Evolutionary conservation across 2,113 vertebrate genomes (phyloP).

Genomic region (Anseranas semipalmata): DNA sequence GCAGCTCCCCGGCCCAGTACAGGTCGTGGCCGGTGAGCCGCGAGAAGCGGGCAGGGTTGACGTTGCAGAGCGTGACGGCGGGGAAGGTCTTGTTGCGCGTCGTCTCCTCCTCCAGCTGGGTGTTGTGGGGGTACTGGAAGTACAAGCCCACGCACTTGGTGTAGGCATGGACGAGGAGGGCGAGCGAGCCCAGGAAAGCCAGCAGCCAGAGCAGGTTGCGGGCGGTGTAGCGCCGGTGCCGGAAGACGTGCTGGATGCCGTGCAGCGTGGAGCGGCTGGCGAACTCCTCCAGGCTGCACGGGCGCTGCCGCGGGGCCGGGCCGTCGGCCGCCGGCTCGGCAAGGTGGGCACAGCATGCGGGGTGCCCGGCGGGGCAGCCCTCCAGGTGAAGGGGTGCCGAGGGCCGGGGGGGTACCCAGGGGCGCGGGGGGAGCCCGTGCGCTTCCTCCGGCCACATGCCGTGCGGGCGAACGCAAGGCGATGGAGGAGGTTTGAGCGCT

Average conservation of each 20-base stretch:
- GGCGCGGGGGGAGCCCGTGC: fast-evolving
- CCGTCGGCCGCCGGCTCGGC: neutral
- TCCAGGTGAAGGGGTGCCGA: neutral
- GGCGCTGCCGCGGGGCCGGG: neutral
- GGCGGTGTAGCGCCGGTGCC: neutral
- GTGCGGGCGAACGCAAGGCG: neutral
- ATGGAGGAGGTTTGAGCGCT: neutral
- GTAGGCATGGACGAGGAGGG: constrained; percentile 41
- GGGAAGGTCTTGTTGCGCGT: constrained; percentile 49
- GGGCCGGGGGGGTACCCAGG: neutral
- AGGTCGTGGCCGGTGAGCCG: constrained; percentile 54
- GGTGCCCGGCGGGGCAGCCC: neutral
- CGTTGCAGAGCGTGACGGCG: constrained; percentile 67
- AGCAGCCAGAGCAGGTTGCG: constrained; percentile 64
- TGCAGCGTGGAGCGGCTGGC: constrained; percentile 58
- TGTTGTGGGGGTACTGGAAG: constrained; percentile 70
- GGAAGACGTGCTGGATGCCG: constrained; percentile 66
- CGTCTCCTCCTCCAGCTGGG: constrained; percentile 64
- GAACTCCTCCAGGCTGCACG: constrained; percentile 54
- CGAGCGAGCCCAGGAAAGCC: constrained; percentile 54
- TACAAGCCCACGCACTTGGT: constrained; percentile 47
- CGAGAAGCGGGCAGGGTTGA: constrained; percentile 66
- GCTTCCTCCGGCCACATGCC: constrained; percentile 40
- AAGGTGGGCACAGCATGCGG: fast-evolving
- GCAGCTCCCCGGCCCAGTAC: constrained; percentile 64